Percentiles rank a stretch among this genome's conserved stretches.
Conservation (phyloP, 2,888 invertebrate genomes). For the Halictus quadricinctus region DNA sequence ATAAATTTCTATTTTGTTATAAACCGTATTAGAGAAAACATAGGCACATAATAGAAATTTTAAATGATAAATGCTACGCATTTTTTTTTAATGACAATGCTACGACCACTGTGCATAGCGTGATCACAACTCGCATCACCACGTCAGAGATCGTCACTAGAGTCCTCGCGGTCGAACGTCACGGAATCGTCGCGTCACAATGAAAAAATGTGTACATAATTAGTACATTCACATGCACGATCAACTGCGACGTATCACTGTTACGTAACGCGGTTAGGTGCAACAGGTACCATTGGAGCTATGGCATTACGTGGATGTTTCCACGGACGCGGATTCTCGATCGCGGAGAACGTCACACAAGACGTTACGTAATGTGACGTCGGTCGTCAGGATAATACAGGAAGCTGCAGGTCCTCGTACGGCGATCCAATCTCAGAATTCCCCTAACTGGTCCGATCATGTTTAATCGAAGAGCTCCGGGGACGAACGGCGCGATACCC, state of each 20-base stretch:
- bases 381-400: background rate
- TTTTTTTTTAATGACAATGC: too few species aligned
- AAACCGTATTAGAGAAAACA: too few species aligned
- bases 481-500: too few species aligned
- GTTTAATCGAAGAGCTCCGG: too few species aligned
- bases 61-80: too few species aligned
- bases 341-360: background rate
- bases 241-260: background rate
- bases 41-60: too few species aligned
- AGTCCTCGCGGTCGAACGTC: background rate
- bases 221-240: background rate
- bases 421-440: too few species aligned
- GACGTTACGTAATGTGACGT: background rate
- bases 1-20: too few species aligned
- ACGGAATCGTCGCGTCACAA: background rate
- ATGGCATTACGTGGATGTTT: background rate
- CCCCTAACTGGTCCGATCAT: too few species aligned
- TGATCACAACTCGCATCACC: background rate
- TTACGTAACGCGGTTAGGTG: slow-evolving; percentile 5
- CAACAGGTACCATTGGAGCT: background rate
- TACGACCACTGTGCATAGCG: background rate
- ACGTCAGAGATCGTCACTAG: background rate
- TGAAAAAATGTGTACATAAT: background rate
- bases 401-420: background rate
- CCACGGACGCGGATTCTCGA: slow-evolving; percentile 1